Base-by-base conservation (phyloP, 2,888 invertebrate genomes). In the Machimus atricapillus region DNA sequence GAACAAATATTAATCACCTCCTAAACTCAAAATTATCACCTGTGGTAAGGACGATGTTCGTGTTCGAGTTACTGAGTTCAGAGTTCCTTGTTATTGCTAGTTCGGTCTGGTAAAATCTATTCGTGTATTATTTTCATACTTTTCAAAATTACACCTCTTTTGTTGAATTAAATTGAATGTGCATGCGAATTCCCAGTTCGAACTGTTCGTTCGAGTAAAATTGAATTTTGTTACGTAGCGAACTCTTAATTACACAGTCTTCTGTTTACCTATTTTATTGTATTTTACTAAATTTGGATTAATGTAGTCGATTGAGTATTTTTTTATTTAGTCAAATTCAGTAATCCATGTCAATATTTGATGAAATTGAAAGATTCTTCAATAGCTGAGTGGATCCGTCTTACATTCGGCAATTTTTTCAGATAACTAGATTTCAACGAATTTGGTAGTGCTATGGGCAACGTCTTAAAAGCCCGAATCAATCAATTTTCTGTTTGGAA, bases 11-110 rank as follows among this genome's bases (percentile, higher is more conserved):
- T 58, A 87, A 87, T 76, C 76, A 87, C 82, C 66, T 79, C 78
- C 87, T 19, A 77, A 83, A 34, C 78, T 82, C 81, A 52, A 82
- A 87, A 88, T 88, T 88, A 87, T 88, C 88, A 88, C 88, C 88
- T 87, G 87, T 88, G 88, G 88, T 88, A 88, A 88, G 87, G 78
- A 81, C 34, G 52, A 52, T 81, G 56, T 87, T 76, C 46, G 40
- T 76, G 77, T 86, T 87, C n/a, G 56, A 81, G 58, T 23, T 81
- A n/a, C 79, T 87, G 19, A 19, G 37, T 87, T 87, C 78, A 8
- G 27, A 43, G 66, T 87, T 87, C 43, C 43, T 85, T 85, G 85
- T 85, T 46, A 58, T 4, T 83, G 83, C 83, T 73, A 73, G 66
- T 83, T 83, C 23, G 31, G 7, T 81, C 81, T 52, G 16, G n/a